phyloP scores from a whole-genome alignment of 2,888 invertebrate species.

The Nymphalis c-album region DNA sequence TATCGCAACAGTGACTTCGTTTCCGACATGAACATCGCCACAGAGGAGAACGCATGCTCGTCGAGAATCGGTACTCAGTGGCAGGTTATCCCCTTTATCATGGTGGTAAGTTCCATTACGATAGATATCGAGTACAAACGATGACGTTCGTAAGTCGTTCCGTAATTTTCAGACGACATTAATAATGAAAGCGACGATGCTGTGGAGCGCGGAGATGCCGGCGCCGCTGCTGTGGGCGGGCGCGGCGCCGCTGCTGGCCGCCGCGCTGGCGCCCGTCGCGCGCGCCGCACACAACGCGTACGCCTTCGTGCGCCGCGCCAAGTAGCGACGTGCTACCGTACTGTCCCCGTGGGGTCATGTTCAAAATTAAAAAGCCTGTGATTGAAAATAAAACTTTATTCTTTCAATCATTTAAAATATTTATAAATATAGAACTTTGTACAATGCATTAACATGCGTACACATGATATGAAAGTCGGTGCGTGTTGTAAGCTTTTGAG shows the following conservation, averaged over 20 bases:
- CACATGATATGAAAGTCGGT: slow-evolving; percentile 43
- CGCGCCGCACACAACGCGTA: slow-evolving; percentile 57
- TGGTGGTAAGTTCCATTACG: slow-evolving; percentile 49
- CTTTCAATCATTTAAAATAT: slow-evolving; percentile 78
- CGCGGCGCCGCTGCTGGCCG: slow-evolving; percentile 48
- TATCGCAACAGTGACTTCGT: slow-evolving; percentile 66
- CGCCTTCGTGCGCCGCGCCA: slow-evolving; percentile 45
- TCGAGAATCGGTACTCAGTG: slow-evolving; percentile 60
- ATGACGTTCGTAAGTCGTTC: background rate
- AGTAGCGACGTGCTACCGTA: background rate
- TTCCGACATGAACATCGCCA: slow-evolving; percentile 67
- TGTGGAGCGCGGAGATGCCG: slow-evolving; percentile 55
- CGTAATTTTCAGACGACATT: slow-evolving; percentile 48
- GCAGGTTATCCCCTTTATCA: slow-evolving; percentile 61
- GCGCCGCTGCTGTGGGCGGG: slow-evolving; percentile 45
- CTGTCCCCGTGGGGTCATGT: background rate
- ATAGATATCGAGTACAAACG: no score
- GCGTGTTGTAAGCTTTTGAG: slow-evolving; percentile 35
- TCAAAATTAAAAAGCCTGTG: slow-evolving; percentile 34
- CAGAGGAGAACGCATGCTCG: slow-evolving; percentile 65
- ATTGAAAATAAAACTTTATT: slow-evolving; percentile 79
- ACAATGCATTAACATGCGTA: slow-evolving; percentile 74
- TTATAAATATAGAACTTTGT: slow-evolving; percentile 80
- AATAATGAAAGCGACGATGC: slow-evolving; percentile 46
- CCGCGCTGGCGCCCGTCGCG: slow-evolving; percentile 54